A percentile compares a stretch with the other conserved stretches of the same genome.
These are phyloP conservation scores for Dryas iulia DNA, from an alignment of 1,140 invertebrate genomes.

Conservation along the genomic window DNA sequence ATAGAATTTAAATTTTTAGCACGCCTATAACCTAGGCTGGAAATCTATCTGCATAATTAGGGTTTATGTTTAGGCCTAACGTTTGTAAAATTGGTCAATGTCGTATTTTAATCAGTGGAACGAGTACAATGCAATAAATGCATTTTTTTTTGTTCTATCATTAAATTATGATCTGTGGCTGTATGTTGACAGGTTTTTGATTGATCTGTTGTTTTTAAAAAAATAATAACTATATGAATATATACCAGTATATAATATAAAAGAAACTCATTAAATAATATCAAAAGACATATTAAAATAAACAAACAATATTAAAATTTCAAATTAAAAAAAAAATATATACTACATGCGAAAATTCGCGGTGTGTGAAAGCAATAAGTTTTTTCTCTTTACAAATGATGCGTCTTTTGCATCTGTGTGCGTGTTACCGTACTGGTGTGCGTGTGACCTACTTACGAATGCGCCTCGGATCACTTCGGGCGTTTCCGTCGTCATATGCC, in stretches of 20 bases:
- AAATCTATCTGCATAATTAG: slow-evolving; percentile 49
- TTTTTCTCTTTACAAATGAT: slow-evolving; percentile 48
- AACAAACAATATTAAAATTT: background rate
- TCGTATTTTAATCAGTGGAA: slow-evolving; percentile 44
- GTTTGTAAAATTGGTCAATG: slow-evolving; percentile 56
- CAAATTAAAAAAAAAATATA: background rate
- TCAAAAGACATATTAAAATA: too few relatives aligned
- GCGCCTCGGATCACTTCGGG: slow-evolving; percentile 56
- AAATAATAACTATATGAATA: background rate
- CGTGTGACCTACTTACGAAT: slow-evolving; percentile 68
- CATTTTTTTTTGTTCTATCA: background rate
- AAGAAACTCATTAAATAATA: too few relatives aligned
- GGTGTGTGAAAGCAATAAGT: slow-evolving; percentile 60
- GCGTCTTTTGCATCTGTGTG: slow-evolving; percentile 31
- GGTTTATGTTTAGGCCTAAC: slow-evolving; percentile 45
- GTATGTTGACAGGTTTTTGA: background rate
- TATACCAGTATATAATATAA: background rate
- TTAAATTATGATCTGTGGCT: background rate
- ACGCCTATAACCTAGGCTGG: slow-evolving; percentile 21
- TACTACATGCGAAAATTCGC: slow-evolving; percentile 39
- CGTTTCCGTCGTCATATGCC: slow-evolving; percentile 49
- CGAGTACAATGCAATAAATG: slow-evolving; percentile 10
- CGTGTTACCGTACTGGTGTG: slow-evolving; percentile 41
- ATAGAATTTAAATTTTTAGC: slow-evolving; percentile 23
- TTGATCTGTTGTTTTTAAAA: too few relatives aligned